These are phyloP conservation scores for Maccullochella peelii DNA, from an alignment of 2,113 vertebrate genomes.

Conservation along the genomic window DNA sequence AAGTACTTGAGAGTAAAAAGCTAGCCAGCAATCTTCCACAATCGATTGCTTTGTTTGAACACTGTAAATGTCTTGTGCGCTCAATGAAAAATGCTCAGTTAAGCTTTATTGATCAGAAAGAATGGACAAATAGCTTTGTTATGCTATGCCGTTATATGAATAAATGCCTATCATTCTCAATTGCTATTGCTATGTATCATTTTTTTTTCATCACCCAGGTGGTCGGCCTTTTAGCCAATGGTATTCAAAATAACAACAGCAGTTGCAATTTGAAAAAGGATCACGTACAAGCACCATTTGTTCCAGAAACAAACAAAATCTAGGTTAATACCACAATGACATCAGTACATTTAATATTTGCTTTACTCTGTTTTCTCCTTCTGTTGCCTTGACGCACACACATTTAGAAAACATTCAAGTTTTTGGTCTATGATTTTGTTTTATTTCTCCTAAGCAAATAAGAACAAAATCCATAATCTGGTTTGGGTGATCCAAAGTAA, in stretches of 20 bases:
- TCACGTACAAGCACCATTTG: conserved; percentile 36
- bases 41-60: conserved; percentile 58
- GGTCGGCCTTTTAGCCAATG: conserved; percentile 12
- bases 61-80: conserved; percentile 36
- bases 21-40: conserved; percentile 31
- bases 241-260: conserved; percentile 22
- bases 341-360: conserved; percentile 58
- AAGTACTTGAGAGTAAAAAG: conserved; percentile 23
- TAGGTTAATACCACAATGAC: conserved; percentile 71
- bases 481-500: conserved; percentile 78
- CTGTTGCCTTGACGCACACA: conserved; percentile 5
- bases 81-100: conserved; percentile 46
- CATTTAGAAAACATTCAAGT: conserved; percentile 34
- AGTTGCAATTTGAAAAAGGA: conserved; percentile 42
- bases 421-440: conserved; percentile 50
- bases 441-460: conserved; percentile 59
- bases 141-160: conserved; percentile 4
- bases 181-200: not conserved
- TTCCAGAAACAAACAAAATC: conserved; percentile 54
- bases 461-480: conserved; percentile 79
- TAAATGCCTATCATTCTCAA: conserved; percentile 10
- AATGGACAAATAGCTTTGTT: conserved; percentile 33
- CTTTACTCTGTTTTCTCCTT: conserved; percentile 14
- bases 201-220: conserved; percentile 33
- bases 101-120: conserved; percentile 50